A percentile compares a stretch with the other conserved stretches of the same genome.
phyloP scores from a whole-genome alignment of 2,888 invertebrate species.

The Acheta domesticus region DNA sequence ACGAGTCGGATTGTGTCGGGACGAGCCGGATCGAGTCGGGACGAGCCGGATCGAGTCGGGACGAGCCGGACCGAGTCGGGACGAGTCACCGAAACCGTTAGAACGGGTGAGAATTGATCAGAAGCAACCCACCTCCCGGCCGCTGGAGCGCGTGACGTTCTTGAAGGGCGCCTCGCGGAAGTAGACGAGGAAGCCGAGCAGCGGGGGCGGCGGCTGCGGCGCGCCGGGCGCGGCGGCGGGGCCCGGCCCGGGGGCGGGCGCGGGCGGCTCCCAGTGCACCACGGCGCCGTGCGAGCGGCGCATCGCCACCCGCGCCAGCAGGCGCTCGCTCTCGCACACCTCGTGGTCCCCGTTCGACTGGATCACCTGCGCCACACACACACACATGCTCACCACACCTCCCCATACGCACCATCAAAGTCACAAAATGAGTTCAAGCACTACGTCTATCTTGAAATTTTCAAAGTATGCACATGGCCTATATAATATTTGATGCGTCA shows the following conservation, averaged over 20 bases:
- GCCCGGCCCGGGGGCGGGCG: background rate
- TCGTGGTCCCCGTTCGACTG: conserved; percentile 3
- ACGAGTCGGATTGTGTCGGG: too few species aligned
- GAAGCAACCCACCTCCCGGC: conserved; percentile 52
- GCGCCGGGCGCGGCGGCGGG: background rate
- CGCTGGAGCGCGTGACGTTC: conserved; percentile 56
- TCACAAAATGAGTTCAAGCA: too few species aligned
- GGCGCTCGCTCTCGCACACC: background rate
- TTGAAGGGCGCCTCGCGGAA: conserved; percentile 56
- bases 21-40: too few species aligned
- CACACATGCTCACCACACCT: background rate
- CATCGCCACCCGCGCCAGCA: background rate
- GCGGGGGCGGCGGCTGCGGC: background rate
- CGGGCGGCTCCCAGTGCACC: background rate
- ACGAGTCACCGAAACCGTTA: too few species aligned
- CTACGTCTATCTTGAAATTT: too few species aligned
- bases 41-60: too few species aligned
- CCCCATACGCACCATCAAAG: too few species aligned
- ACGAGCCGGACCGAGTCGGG: too few species aligned
- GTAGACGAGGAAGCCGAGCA: conserved; percentile 61
- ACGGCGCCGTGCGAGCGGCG: background rate
- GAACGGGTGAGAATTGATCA: too few species aligned
- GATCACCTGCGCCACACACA: background rate
- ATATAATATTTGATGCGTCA: too few species aligned
- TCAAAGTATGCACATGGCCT: too few species aligned